A percentile compares a stretch with the other conserved stretches of the same genome.
phyloP scores from a whole-genome alignment of 2,888 invertebrate genomes.

The Ectemnius lituratus region DNA sequence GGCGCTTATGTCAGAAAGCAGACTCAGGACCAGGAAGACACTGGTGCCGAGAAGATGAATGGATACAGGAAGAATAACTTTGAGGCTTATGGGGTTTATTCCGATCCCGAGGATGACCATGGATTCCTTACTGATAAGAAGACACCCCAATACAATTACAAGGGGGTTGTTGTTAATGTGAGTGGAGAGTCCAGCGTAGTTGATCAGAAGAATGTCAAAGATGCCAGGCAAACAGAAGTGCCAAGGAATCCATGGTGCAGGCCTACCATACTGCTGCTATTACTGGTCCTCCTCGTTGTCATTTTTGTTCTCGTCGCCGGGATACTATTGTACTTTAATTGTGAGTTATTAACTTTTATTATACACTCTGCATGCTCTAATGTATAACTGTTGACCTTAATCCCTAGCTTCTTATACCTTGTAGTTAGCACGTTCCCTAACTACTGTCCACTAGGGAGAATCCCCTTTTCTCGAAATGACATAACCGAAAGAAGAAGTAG shows the following conservation, averaged over 20 bases:
- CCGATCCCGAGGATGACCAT: conserved; percentile 76
- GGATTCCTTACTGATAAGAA: conserved; percentile 74
- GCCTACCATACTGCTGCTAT: conserved; percentile 80
- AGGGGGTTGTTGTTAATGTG: conserved; percentile 76
- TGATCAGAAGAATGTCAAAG: conserved; percentile 72
- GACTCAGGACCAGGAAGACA: conserved; percentile 64
- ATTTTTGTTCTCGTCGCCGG: conserved; percentile 82
- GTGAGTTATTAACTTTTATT: conserved; percentile 76
- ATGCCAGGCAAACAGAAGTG: conserved; percentile 74
- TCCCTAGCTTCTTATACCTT: neutral
- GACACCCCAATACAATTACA: conserved; percentile 72
- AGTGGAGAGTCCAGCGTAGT: conserved; percentile 75
- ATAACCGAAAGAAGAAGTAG: too few relatives aligned
- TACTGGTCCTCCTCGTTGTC: conserved; percentile 80
- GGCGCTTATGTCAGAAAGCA: conserved; percentile 65
- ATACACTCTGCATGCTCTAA: too few relatives aligned
- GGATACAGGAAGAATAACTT: conserved; percentile 76
- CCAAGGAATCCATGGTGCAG: conserved; percentile 80
- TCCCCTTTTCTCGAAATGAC: too few relatives aligned
- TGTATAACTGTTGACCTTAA: neutral
- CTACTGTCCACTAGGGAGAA: too few relatives aligned
- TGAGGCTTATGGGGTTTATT: conserved; percentile 76
- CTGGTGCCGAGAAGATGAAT: conserved; percentile 70
- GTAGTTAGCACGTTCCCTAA: too few relatives aligned
- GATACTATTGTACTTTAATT: conserved; percentile 81